phyloP scores from a whole-genome alignment of 2,797 vertebrate genomes.

The Falco cherrug region DNA sequence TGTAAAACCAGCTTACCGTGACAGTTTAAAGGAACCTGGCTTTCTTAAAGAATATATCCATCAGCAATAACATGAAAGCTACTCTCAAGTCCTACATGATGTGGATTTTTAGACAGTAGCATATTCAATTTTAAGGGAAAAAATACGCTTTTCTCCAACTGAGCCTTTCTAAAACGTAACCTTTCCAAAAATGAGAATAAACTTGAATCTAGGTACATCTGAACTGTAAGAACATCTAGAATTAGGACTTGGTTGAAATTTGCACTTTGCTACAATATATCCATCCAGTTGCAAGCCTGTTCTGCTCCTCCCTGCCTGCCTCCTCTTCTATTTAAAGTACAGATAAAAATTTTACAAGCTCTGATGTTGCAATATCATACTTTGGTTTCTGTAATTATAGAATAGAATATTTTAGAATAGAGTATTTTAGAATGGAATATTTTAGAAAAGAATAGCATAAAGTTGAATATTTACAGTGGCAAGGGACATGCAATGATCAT shows the following conservation, averaged over 20 bases:
- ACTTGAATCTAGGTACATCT: neutral
- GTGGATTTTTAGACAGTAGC: neutral
- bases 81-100: neutral
- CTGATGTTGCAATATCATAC: neutral
- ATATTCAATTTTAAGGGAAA: neutral
- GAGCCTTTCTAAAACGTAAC: constrained; percentile 1
- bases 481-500: neutral
- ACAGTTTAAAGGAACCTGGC: neutral
- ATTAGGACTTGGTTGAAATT: neutral
- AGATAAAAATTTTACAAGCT: neutral
- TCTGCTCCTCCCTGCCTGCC: neutral
- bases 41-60: neutral
- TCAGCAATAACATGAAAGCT: neutral
- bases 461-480: neutral
- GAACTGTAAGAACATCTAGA: neutral
- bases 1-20: neutral
- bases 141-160: neutral
- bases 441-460: neutral
- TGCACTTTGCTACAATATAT: neutral
- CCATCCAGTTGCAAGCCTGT: neutral
- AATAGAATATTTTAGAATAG: neutral
- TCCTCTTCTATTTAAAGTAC: neutral
- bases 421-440: neutral
- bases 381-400: neutral
- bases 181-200: neutral